Conservation (phyloP, 1,140 invertebrate species). For the Ladona fulva region DNA sequence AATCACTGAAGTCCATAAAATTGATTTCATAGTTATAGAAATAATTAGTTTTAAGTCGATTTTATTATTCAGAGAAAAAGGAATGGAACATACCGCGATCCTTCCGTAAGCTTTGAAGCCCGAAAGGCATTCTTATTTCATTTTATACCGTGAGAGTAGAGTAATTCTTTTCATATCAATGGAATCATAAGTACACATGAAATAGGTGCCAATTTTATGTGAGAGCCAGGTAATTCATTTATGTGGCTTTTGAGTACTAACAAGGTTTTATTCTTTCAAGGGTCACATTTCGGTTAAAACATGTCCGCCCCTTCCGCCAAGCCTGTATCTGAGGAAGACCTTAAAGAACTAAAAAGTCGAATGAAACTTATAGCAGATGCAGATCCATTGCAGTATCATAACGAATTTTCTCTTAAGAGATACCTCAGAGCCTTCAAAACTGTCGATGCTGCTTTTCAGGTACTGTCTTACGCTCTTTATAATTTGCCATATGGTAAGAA, state of each 20-base stretch:
- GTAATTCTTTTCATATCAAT: no score
- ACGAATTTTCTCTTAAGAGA: constrained; percentile 56
- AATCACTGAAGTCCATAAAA: no score
- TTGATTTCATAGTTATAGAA: no score
- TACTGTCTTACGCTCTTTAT: constrained; percentile 29
- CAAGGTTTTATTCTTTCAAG: background rate
- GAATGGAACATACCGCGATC: no score
- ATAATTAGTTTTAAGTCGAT: no score
- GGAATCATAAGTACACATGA: no score
- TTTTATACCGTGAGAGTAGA: no score
- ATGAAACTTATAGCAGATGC: constrained; percentile 60
- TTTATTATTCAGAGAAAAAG: no score
- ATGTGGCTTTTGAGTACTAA: background rate
- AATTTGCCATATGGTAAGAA: background rate
- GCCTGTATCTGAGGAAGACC: constrained; percentile 48
- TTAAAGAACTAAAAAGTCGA: constrained; percentile 52
- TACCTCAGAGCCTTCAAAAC: constrained; percentile 61
- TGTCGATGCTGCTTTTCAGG: constrained; percentile 60
- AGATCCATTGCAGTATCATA: constrained; percentile 59
- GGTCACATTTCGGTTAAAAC: background rate
- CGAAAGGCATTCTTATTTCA: no score
- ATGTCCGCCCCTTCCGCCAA: constrained; percentile 24
- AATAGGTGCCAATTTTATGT: no score
- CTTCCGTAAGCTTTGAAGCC: no score
- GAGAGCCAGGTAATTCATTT: no score